Percentiles rank a stretch among this genome's conserved stretches.
Conservation (phyloP, 23 tunicate species). For the Aplidium turbinatum region DNA sequence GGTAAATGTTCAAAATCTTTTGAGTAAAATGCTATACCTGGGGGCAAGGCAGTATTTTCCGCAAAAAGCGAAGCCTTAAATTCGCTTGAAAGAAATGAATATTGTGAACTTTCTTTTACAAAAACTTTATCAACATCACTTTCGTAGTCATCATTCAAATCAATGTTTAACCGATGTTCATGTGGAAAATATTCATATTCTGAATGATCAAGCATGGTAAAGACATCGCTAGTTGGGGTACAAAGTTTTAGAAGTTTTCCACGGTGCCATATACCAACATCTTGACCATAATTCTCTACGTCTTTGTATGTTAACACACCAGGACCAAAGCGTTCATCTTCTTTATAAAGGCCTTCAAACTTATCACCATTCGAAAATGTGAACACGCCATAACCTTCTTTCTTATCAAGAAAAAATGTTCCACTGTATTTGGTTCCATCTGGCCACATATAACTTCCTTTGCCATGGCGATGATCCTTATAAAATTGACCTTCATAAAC, state of each 20-base stretch:
- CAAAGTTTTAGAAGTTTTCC: slow-evolving; percentile 70
- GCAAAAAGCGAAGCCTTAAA: slow-evolving; percentile 37
- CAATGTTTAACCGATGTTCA: slow-evolving; percentile 42
- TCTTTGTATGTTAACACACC: slow-evolving; percentile 70
- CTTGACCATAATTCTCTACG: slow-evolving; percentile 31
- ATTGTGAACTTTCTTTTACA: slow-evolving; percentile 21
- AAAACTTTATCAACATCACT: slow-evolving; percentile 26
- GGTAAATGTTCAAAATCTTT: slow-evolving; percentile 89
- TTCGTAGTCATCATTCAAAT: slow-evolving; percentile 21
- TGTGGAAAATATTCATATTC: slow-evolving; percentile 72
- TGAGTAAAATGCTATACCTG: slow-evolving; percentile 77
- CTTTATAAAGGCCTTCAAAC: slow-evolving; percentile 84
- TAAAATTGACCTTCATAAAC: slow-evolving; percentile 84
- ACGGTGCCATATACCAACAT: slow-evolving; percentile 82
- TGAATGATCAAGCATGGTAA: slow-evolving; percentile 62
- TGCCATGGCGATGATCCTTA: slow-evolving; percentile 90
- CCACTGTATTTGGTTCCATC: slow-evolving; percentile 71
- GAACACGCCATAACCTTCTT: slow-evolving; percentile 86
- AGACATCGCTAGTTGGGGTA: slow-evolving; percentile 28
- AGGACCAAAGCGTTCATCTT: slow-evolving; percentile 93
- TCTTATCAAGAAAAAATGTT: slow-evolving; percentile 65
- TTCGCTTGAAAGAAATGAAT: slow-evolving; percentile 42
- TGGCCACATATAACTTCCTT: slow-evolving; percentile 72
- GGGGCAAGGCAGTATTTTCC: slow-evolving; percentile 74
- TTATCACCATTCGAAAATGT: slow-evolving; percentile 63